phyloP scores from a whole-genome alignment of 2,888 invertebrate species.

The Melikaiella ostensackeni region DNA sequence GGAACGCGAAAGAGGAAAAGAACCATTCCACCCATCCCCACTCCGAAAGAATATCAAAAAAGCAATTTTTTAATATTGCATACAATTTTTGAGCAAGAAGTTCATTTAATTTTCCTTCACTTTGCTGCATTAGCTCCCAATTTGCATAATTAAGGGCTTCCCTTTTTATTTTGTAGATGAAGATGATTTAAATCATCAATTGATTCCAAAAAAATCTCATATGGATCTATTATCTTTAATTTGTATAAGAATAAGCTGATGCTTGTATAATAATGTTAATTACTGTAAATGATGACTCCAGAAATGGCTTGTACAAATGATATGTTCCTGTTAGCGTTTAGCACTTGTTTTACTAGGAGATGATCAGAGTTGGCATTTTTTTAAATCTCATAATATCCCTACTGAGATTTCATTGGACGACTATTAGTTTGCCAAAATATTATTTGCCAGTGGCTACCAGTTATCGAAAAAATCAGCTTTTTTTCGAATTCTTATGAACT shows the following conservation, averaged over 20 bases:
- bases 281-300: neutral
- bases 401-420: no score
- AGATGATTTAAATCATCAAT: neutral
- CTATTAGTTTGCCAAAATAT: no score
- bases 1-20: conserved; percentile 16
- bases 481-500: no score
- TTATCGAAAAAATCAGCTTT: no score
- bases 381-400: no score
- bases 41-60: neutral
- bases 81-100: neutral
- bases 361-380: no score
- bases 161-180: neutral
- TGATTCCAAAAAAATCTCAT: neutral
- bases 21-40: conserved; percentile 2
- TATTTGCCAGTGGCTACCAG: no score
- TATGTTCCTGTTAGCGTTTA: conserved; percentile 26
- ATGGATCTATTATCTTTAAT: neutral
- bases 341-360: conserved; percentile 16
- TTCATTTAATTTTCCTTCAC: neutral
- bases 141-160: conserved; percentile 3
- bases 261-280: neutral
- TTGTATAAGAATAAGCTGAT: neutral
- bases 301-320: conserved; percentile 19
- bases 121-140: neutral
- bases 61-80: neutral